A percentile compares a stretch with the other conserved stretches of the same genome.
Conservation (phyloP, 37 sponge, comb jelly and placozoan species). For the Agelas oroides region DNA sequence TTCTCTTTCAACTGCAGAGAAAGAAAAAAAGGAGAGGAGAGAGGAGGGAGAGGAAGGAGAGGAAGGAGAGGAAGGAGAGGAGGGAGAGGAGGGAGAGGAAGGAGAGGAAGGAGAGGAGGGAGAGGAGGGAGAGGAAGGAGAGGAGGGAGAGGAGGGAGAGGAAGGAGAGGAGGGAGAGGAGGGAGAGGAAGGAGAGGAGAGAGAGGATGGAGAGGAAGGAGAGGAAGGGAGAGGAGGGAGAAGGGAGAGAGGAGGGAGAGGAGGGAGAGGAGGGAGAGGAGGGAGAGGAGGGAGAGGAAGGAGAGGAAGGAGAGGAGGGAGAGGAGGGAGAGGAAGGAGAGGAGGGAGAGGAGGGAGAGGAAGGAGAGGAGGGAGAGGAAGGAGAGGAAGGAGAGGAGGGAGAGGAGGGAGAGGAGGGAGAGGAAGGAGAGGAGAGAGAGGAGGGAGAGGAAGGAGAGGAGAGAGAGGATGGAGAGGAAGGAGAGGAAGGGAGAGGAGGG, state of each 20-base stretch:
- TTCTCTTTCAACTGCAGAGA: constrained; percentile 71
- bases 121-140: neutral
- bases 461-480: neutral
- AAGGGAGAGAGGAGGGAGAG: neutral
- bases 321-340: neutral
- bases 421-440: neutral
- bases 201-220: neutral
- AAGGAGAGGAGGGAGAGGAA: neutral
- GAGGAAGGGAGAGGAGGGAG: neutral
- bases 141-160: neutral
- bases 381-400: neutral
- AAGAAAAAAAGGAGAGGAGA: neutral
- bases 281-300: neutral
- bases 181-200: too few relatives aligned
- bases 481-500: neutral
- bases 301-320: neutral
- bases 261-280: too few relatives aligned
- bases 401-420: neutral
- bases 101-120: too few relatives aligned
- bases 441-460: neutral
- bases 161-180: neutral
- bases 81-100: neutral
- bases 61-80: neutral
- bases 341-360: neutral
- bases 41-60: neutral